These are phyloP conservation scores for Mohoua ochrocephala DNA, from an alignment of 2,113 vertebrate genomes.

Conservation along the genomic window DNA sequence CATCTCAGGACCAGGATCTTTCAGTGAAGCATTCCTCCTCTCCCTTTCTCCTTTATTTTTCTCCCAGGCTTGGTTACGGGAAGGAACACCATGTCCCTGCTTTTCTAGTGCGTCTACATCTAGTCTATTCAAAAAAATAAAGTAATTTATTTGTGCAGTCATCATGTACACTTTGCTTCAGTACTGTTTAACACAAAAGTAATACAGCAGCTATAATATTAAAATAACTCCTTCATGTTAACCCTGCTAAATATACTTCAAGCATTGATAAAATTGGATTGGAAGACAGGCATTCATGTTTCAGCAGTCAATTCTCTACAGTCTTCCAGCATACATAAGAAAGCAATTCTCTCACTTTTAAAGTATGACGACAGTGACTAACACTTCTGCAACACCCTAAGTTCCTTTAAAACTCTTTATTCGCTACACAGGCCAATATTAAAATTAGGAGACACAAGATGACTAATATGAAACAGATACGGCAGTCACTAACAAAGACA, in stretches of 20 bases:
- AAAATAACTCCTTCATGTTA: neutral
- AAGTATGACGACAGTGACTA: neutral
- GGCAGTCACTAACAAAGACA: neutral
- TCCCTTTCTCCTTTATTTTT: neutral
- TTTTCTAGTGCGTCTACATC: neutral
- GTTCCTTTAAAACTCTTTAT: neutral
- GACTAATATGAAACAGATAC: neutral
- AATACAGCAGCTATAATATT: neutral
- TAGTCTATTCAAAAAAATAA: neutral
- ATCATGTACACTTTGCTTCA: neutral
- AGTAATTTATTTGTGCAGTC: neutral
- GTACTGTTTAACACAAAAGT: neutral
- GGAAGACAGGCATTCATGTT: neutral
- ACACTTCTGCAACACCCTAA: neutral
- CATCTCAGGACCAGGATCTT: neutral
- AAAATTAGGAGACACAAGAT: neutral
- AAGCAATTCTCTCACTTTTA: neutral
- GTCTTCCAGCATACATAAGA: neutral
- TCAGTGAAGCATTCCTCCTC: neutral
- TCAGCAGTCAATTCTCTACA: neutral
- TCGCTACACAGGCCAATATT: neutral
- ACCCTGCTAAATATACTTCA: neutral
- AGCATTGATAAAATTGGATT: neutral
- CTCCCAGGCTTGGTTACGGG: neutral
- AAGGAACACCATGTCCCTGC: neutral